Evolutionary conservation across 2,797 vertebrate genomes (phyloP), one percentile per base, ranked within the genome.

Genomic region (Neosalanx taihuensis): DNA sequence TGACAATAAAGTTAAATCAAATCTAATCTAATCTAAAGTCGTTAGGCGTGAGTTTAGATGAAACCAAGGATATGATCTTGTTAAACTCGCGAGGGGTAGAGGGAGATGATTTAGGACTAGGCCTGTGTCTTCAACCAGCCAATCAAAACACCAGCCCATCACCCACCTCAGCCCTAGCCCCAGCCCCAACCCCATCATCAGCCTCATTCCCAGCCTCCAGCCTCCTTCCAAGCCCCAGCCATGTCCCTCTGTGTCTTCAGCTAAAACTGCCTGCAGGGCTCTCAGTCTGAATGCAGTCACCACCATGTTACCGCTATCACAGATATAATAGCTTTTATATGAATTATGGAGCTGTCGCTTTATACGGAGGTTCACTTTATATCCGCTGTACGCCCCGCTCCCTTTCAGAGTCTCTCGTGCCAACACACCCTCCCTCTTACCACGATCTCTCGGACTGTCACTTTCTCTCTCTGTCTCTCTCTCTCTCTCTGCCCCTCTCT

Each of bases 311-410:
- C 67, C 20, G 31, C 70, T 62, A 73, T 81, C 64, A 75, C 29
- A 73, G 69, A 78, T 78, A 77, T 75, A 80, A 80, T 73, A 83
- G 70, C 71, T 69, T 41, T 72, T 79, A 78, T 73, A 84, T 82
- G 70, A 89, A 84, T 79, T 80, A 80, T 76, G 70, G n/a, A 83
- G 76, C 51, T 61, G 75, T 76, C 72, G 71, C 73, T 81, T 78
- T 62, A 77, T 74, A 77, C 35, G 67, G 61, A 76, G 67, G 69
- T 72, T 74, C 53, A 71, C 67, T 83, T 78, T 78, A 81, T 71
- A 80, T 79, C 31, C 51, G 20, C 1, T 0, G 53, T 72, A 72
- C 60, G 69, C 64, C 41, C 64, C 26, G 31, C 35, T 46, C 29
- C 31, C 61, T 29, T 10, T 49, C 67, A 6, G n/a, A 5, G 60